Base-by-base conservation (phyloP, 2,888 invertebrate genomes). In the Eudasyphora cyanicolor region DNA sequence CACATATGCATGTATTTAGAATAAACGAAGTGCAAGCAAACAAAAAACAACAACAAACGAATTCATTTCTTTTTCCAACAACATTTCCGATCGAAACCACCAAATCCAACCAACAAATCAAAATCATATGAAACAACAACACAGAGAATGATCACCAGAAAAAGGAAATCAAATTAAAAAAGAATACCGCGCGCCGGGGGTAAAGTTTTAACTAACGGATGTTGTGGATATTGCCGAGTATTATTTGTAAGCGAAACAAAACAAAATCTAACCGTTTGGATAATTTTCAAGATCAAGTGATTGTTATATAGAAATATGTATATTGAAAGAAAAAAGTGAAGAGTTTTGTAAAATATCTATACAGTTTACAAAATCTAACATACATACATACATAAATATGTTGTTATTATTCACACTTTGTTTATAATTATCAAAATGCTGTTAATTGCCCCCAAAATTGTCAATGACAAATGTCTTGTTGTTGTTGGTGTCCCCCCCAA, bases 161-260 rank as follows among this genome's bases (percentile, higher is more conserved):
- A 21, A 64, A 64, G 5, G 6, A 24, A 38, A 60, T 7, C 8
- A 27, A 29, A 67, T 21, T 12, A 38, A 38, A 14, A 14, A 38
- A 67, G 67, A 67, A 67, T n/a, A n/a, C n/a, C 42, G 67, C 42
- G 67, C 67, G 42, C 24, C n/a, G n/a, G n/a, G n/a, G n/a, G n/a
- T n/a, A n/a, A n/a, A n/a, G n/a, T 67, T 38, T 67, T 21, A 24
- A 42, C 42, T 67, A 42, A 21, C 64, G 67, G 38, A 42, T n/a
- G 67, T 12, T 7, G 42, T 24, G 42, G 42, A 42, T 42, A 67
- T 10, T 2, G 42, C 8, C 17, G 64, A 24, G 67, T n/a, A n/a
- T n/a, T n/a, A 64, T 64, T 64, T 38, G 64, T 38, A 10, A 38
- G 24, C 12, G 29, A 62, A 62, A 60, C 24, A 12, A 4, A 17